A percentile compares a stretch with the other conserved stretches of the same genome.
Evolutionary conservation across 35 echinoderm and acorn worm genomes (phyloP).

Genomic region (Ptychodera flava): DNA sequence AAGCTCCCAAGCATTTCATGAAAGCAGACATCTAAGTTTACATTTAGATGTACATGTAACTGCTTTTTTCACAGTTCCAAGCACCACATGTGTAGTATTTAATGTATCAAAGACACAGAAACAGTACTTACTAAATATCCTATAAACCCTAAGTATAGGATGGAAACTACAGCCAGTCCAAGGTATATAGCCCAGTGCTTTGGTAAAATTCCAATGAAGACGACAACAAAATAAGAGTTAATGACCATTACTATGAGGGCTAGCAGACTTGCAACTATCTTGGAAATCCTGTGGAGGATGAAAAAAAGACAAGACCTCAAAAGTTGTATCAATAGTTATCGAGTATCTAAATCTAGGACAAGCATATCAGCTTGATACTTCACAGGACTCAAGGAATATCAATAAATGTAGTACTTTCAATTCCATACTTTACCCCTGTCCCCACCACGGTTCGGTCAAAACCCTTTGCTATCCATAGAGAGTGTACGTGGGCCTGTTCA

Average conservation of each 20-base stretch:
- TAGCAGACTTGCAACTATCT: slow-evolving; percentile 39
- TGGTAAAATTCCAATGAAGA: slow-evolving; percentile 48
- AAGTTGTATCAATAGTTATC: neutral
- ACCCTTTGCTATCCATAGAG: neutral
- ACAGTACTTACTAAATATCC: slow-evolving; percentile 67
- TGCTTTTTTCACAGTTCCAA: too few relatives aligned
- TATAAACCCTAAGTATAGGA: slow-evolving; percentile 60
- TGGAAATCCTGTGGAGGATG: slow-evolving; percentile 46
- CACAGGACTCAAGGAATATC: too few relatives aligned
- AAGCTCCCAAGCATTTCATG: too few relatives aligned
- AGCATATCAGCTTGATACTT: too few relatives aligned
- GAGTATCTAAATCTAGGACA: neutral
- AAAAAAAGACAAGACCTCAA: neutral
- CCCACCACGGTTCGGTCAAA: neutral
- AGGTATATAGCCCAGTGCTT: slow-evolving; percentile 61
- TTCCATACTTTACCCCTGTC: neutral
- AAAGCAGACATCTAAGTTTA: too few relatives aligned
- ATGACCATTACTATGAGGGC: slow-evolving; percentile 71
- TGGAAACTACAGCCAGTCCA: slow-evolving; percentile 40
- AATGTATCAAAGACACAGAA: too few relatives aligned
- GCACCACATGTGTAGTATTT: too few relatives aligned
- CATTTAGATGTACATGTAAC: too few relatives aligned
- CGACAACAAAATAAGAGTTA: slow-evolving; percentile 83
- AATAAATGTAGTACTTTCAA: too few relatives aligned
- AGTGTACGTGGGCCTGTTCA: neutral